Percentiles rank a stretch among this genome's conserved stretches.
Evolutionary conservation across 2,797 vertebrate genomes (phyloP).

Genomic region (Paratrypauchen microcephalus): DNA sequence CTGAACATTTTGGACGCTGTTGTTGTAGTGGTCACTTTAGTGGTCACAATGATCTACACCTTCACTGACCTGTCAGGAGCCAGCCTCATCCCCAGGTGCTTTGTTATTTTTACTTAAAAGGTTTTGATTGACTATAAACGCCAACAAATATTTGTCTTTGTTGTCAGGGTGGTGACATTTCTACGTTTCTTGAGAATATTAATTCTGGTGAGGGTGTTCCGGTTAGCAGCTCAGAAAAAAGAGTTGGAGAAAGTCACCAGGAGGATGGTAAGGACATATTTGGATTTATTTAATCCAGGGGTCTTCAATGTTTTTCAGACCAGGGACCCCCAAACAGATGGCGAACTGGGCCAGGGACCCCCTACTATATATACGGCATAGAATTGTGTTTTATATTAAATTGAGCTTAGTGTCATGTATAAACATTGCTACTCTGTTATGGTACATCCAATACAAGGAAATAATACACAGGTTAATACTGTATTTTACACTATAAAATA

Average conservation of each 20-base stretch:
- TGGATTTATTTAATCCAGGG: no score
- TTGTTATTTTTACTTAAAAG: background rate
- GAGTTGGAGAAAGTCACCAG: slow-evolving; percentile 88
- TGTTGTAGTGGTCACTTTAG: slow-evolving; percentile 82
- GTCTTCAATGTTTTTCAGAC: no score
- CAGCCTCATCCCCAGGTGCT: slow-evolving; percentile 83
- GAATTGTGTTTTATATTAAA: no score
- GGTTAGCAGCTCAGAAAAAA: slow-evolving; percentile 86
- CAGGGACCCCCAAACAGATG: no score
- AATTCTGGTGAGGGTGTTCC: slow-evolving; percentile 88
- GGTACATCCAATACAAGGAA: no score
- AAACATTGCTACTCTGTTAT: no score
- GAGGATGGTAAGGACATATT: slow-evolving; percentile 83
- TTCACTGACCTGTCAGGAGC: slow-evolving; percentile 75
- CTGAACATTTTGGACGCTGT: slow-evolving; percentile 86
- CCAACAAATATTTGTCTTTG: background rate
- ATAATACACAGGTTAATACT: no score
- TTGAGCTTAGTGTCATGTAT: no score
- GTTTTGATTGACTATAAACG: background rate
- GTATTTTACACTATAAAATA: no score
- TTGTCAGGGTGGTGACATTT: slow-evolving; percentile 78
- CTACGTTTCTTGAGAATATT: slow-evolving; percentile 85
- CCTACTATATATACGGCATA: no score
- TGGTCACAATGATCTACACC: slow-evolving; percentile 82
- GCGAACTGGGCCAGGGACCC: no score